Base-by-base conservation (phyloP, 1,140 invertebrate species). In the Teleopsis dalmanni region DNA sequence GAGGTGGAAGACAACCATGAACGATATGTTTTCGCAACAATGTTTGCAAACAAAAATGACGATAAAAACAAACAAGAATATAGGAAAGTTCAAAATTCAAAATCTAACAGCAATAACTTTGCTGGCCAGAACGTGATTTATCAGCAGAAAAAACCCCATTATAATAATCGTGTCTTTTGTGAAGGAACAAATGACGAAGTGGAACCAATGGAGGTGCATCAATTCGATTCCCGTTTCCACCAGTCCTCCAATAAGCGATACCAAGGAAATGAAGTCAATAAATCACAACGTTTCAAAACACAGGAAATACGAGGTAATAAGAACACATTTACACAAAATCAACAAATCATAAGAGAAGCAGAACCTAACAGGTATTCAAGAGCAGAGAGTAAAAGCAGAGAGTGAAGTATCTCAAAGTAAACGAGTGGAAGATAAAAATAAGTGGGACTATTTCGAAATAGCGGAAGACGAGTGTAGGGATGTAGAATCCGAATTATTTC, bases 1-100 rank as follows among this genome's bases (percentile, higher is more conserved):
- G 54, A 56, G 21, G 31, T 51, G 3, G 48, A 58, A 16, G 40
- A 44, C 16, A 56, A 56, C 14, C 50, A 58, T 26, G 40, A 55
- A 25, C 19, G 50, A 16, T 53, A 49, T 11, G 6, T 25, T 10
- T 57, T 57, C 34, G 56, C 51, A 23, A 51, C 13, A 10, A 53
- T 36, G 27, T 55, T 31, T 45, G 48, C 45, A 13, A 52, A 14
- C 18, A 57, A 27, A 26, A n/a, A 44, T 16, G 44, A 52, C 31
- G 38, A 52, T 11, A 52, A 23, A 13, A 31, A 36, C 36, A 37
- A 34, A 19, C 27, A 21, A 43, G 43, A 25, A 7, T 34, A 41
- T 7, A 26, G 41, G 16, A 34, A 9, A 33, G 11, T 31, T 8
- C 40, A 34, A 21, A 8, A 16, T 14, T 8, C 18, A 33, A 16